Evolutionary conservation across 2,888 invertebrate genomes (phyloP).

Genomic region (Melanotus villosus): DNA sequence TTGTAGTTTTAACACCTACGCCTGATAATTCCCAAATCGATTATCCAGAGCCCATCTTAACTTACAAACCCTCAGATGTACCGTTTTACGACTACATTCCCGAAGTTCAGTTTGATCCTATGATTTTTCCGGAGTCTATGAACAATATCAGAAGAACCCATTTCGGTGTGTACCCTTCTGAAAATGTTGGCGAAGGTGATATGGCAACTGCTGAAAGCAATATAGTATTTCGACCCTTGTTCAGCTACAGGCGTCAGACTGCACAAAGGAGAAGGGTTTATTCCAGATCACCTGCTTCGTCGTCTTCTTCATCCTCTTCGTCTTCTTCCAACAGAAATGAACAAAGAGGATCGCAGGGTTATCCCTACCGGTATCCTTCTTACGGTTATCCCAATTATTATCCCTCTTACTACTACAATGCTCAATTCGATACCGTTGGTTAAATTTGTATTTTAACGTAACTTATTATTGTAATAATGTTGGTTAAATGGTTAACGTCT

Average conservation of each 20-base stretch:
- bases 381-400: not conserved
- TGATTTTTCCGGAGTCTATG: too few relatives aligned
- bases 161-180: too few relatives aligned
- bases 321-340: not conserved
- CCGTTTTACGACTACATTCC: too few relatives aligned
- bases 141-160: too few relatives aligned
- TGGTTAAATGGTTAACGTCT: too few relatives aligned
- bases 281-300: not conserved
- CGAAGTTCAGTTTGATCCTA: too few relatives aligned
- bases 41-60: too few relatives aligned
- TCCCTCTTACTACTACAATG: constrained; percentile 4
- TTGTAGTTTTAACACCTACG: too few relatives aligned
- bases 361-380: not conserved
- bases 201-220: constrained; percentile 39
- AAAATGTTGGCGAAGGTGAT: constrained; percentile 6
- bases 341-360: not conserved
- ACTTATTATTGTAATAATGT: too few relatives aligned
- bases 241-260: constrained; percentile 29
- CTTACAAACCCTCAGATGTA: too few relatives aligned
- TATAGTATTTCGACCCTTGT: constrained; percentile 41
- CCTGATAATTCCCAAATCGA: too few relatives aligned
- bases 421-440: not conserved
- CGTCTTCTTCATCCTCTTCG: not conserved
- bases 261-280: constrained; percentile 26
- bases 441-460: not conserved